These are phyloP conservation scores for Ceratosolen fusciceps DNA, from an alignment of 1,140 invertebrate species.

Conservation along the genomic window DNA sequence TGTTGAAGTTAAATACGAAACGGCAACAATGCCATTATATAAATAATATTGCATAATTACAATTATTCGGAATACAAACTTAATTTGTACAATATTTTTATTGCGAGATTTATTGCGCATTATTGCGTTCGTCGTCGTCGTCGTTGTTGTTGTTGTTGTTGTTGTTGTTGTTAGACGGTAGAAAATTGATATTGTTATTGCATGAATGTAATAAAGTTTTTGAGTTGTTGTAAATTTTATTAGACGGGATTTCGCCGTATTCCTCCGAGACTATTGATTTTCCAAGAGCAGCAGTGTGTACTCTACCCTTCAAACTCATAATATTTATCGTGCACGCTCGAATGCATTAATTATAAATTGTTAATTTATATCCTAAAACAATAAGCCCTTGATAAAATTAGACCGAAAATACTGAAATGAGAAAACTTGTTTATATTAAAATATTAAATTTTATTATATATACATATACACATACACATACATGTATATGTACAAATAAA, in stretches of 20 bases:
- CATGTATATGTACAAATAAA: too few relatives aligned
- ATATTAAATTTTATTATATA: background rate
- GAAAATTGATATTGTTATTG: background rate
- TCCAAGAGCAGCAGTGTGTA: background rate
- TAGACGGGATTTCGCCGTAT: background rate
- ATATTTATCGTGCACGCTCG: background rate
- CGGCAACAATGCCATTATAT: too few relatives aligned
- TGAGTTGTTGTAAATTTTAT: background rate
- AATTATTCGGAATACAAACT: background rate
- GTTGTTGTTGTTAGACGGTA: background rate
- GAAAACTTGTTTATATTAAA: background rate
- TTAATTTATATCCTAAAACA: conserved; percentile 7
- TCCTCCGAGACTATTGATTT: conserved; percentile 22
- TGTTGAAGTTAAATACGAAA: too few relatives aligned
- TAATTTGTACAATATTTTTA: background rate
- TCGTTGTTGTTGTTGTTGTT: too few relatives aligned
- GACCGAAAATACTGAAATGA: background rate
- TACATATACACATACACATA: too few relatives aligned
- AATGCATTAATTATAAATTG: conserved; percentile 6
- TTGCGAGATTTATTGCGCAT: too few relatives aligned
- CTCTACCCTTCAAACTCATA: conserved; percentile 4
- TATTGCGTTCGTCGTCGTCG: too few relatives aligned
- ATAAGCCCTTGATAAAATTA: background rate
- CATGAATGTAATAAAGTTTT: background rate
- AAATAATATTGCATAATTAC: background rate